These are phyloP conservation scores for Diachasmimorpha longicaudata DNA, from an alignment of 1,140 invertebrate species.

Conservation along the genomic window DNA sequence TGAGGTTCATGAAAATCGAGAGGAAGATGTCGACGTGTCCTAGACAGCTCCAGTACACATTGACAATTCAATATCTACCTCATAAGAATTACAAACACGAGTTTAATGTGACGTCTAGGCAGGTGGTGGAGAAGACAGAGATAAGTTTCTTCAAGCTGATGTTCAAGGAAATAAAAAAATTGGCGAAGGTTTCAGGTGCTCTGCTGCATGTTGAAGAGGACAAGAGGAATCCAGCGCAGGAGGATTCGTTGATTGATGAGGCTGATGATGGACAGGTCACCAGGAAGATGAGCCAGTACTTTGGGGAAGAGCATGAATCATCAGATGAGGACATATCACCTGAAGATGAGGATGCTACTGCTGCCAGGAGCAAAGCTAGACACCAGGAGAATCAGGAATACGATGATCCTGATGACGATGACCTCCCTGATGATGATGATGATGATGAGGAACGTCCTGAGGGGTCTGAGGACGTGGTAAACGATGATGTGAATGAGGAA, in stretches of 20 bases:
- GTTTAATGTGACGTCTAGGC: constrained; percentile 72
- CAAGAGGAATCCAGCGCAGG: constrained; percentile 52
- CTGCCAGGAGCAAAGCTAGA: constrained; percentile 64
- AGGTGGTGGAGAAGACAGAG: constrained; percentile 74
- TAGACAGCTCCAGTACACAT: constrained; percentile 64
- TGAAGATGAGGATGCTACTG: constrained; percentile 68
- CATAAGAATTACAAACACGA: constrained; percentile 73
- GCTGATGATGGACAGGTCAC: constrained; percentile 42
- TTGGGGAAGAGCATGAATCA: constrained; percentile 65
- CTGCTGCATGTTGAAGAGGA: constrained; percentile 54
- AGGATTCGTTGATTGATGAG: constrained; percentile 57
- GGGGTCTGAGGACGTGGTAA: constrained; percentile 61
- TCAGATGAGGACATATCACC: constrained; percentile 69
- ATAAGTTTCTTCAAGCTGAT: constrained; percentile 70
- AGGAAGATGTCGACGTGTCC: constrained; percentile 67
- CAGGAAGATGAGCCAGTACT: constrained; percentile 33
- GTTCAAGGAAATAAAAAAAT: constrained; percentile 65
- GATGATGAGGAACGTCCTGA: constrained; percentile 59
- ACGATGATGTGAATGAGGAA: constrained; percentile 45
- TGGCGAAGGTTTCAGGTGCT: constrained; percentile 54
- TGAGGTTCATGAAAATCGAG: constrained; percentile 75
- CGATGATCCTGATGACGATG: constrained; percentile 81
- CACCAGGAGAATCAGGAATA: constrained; percentile 75
- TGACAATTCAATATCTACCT: constrained; percentile 78
- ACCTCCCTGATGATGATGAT: constrained; percentile 58